Evolutionary conservation across 2,113 vertebrate genomes (phyloP).

Genomic region (Urocynchramus pylzowi): DNA sequence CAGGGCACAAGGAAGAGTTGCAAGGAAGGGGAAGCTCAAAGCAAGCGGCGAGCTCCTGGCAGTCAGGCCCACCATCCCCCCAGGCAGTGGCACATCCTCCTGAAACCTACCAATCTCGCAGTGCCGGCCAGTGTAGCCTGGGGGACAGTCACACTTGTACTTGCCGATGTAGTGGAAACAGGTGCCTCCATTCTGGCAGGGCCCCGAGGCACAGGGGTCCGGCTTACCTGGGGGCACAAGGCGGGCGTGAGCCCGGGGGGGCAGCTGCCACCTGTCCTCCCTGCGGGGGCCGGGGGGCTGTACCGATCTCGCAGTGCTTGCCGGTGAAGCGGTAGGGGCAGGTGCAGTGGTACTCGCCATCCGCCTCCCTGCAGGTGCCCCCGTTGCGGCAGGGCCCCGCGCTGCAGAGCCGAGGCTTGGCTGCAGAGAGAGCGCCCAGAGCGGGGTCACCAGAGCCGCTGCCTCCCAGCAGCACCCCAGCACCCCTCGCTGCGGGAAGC

Average conservation of each 20-base stretch:
- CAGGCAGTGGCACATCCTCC: fast-evolving
- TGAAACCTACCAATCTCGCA: slow-evolving; percentile 81
- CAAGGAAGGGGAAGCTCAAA: background rate
- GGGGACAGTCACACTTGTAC: slow-evolving; percentile 94
- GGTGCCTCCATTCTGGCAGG: slow-evolving; percentile 92
- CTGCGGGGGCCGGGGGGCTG: fast-evolving
- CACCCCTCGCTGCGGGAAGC: fast-evolving
- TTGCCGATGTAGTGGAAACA: slow-evolving; percentile 98
- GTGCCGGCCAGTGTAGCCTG: slow-evolving; percentile 83
- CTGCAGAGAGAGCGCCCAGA: slow-evolving; percentile 70
- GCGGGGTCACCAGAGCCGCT: background rate
- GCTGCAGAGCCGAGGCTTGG: slow-evolving; percentile 88
- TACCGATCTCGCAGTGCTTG: slow-evolving; percentile 95
- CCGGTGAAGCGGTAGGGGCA: slow-evolving; percentile 95
- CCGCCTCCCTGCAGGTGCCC: slow-evolving; percentile 88
- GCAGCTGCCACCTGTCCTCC: background rate
- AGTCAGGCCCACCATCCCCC: background rate
- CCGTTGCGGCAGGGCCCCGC: slow-evolving; percentile 88
- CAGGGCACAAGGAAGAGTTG: background rate
- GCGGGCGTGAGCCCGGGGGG: background rate
- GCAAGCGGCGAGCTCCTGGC: fast-evolving
- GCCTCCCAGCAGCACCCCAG: background rate
- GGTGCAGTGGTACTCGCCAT: slow-evolving; percentile 84
- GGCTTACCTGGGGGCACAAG: slow-evolving; percentile 83
- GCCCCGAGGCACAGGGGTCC: slow-evolving; percentile 90